phyloP scores from a whole-genome alignment of 1,140 invertebrate genomes.

The Aphaenogaster ashmeadi region DNA sequence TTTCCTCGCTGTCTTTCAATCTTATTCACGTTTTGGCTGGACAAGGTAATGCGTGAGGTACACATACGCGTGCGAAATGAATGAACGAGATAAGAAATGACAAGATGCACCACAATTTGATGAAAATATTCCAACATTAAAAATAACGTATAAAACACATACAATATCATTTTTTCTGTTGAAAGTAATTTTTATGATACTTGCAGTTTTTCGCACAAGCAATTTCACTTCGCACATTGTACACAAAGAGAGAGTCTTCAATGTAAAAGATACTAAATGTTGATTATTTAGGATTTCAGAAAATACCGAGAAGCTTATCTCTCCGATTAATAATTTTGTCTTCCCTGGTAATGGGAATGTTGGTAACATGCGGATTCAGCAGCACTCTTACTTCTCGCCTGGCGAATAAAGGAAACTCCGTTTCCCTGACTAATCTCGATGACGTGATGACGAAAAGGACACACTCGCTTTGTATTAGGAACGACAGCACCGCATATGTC shows the following conservation, averaged over 20 bases:
- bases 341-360: slow-evolving; percentile 74
- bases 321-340: slow-evolving; percentile 72
- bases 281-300: slow-evolving; percentile 71
- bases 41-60: slow-evolving; percentile 70
- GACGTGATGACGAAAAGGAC: slow-evolving; percentile 70
- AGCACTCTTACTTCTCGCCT: slow-evolving; percentile 77
- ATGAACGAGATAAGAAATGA: background rate
- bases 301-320: slow-evolving; percentile 74
- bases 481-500: slow-evolving; percentile 70
- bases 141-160: background rate
- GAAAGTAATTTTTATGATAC: background rate
- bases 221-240: background rate
- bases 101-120: background rate
- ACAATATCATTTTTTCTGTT: background rate
- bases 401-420: slow-evolving; percentile 65
- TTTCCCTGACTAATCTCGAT: slow-evolving; percentile 71
- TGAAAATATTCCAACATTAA: background rate
- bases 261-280: background rate
- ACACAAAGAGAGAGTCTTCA: background rate
- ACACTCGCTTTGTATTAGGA: slow-evolving; percentile 77
- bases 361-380: slow-evolving; percentile 76
- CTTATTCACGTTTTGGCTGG: slow-evolving; percentile 73
- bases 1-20: slow-evolving; percentile 69
- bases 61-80: background rate
- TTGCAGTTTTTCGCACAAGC: background rate